A percentile compares a stretch with the other conserved stretches of the same genome.
phyloP scores from a whole-genome alignment of 2,797 vertebrate genomes.

The Columba guinea region DNA sequence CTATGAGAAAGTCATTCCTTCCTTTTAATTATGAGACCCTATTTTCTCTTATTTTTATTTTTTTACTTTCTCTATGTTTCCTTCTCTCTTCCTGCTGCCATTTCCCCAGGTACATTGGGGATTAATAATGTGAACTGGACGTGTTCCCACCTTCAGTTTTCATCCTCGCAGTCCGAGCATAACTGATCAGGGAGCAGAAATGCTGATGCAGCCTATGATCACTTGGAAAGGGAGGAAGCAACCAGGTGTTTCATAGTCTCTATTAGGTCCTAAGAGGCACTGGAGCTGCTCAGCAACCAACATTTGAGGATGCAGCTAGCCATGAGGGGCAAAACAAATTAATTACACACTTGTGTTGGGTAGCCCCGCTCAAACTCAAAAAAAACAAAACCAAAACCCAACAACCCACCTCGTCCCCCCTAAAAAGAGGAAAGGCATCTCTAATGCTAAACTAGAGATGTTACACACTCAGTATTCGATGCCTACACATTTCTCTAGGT shows the following conservation, averaged over 20 bases:
- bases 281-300: background rate
- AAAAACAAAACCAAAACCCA: background rate
- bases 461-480: background rate
- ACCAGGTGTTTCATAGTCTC: background rate
- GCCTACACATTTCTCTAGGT: background rate
- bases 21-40: background rate
- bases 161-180: background rate
- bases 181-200: background rate
- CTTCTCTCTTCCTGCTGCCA: background rate
- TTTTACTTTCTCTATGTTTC: background rate
- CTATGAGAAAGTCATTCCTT: background rate
- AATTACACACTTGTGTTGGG: fast-evolving
- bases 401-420: too few species aligned
- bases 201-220: background rate
- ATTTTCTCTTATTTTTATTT: background rate
- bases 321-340: background rate
- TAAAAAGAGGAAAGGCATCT: fast-evolving
- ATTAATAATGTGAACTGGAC: background rate
- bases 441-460: background rate
- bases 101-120: background rate
- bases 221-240: background rate
- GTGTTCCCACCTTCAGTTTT: background rate
- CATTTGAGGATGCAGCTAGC: background rate
- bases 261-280: background rate
- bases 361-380: fast-evolving